These are phyloP conservation scores for Mesocricetus auratus DNA, from an alignment of 2,113 vertebrate species.

Conservation along the genomic window DNA sequence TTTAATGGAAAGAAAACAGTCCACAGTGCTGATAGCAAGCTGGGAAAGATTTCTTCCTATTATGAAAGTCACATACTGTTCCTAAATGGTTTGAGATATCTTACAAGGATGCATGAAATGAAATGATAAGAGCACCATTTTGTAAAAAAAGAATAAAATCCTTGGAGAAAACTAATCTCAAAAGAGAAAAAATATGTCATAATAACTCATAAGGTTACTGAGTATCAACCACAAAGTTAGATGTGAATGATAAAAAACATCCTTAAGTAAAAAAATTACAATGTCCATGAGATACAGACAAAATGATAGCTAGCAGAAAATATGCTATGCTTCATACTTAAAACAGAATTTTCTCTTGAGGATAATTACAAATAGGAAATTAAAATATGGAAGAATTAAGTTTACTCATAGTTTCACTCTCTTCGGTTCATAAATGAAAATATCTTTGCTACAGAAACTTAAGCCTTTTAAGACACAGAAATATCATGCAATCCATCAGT, in stretches of 20 bases:
- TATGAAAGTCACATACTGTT: slow-evolving; percentile 43
- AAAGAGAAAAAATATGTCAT: background rate
- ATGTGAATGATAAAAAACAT: background rate
- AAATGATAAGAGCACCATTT: slow-evolving; percentile 37
- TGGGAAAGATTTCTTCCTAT: slow-evolving; percentile 26
- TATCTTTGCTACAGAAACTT: slow-evolving; percentile 34
- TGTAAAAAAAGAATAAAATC: slow-evolving; percentile 32
- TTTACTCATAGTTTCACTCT: background rate
- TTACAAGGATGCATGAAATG: slow-evolving; percentile 51
- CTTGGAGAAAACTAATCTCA: slow-evolving; percentile 25
- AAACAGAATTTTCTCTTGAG: slow-evolving; percentile 30
- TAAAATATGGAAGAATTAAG: slow-evolving; percentile 12
- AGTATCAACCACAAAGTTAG: slow-evolving; percentile 31
- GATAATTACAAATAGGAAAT: background rate
- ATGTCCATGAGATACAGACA: slow-evolving; percentile 27
- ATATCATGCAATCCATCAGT: background rate
- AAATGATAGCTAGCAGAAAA: slow-evolving; percentile 31
- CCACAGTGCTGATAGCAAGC: slow-evolving; percentile 4
- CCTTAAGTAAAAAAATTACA: slow-evolving; percentile 48
- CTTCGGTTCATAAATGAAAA: background rate
- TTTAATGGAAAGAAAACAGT: slow-evolving; percentile 45
- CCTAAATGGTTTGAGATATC: slow-evolving; percentile 12
- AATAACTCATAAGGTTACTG: slow-evolving; percentile 44
- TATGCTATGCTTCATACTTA: background rate
- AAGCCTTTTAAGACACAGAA: slow-evolving; percentile 24